These are phyloP conservation scores for Micronycteris hirsuta DNA, from an alignment of 2,113 vertebrate genomes.

Conservation along the genomic window DNA sequence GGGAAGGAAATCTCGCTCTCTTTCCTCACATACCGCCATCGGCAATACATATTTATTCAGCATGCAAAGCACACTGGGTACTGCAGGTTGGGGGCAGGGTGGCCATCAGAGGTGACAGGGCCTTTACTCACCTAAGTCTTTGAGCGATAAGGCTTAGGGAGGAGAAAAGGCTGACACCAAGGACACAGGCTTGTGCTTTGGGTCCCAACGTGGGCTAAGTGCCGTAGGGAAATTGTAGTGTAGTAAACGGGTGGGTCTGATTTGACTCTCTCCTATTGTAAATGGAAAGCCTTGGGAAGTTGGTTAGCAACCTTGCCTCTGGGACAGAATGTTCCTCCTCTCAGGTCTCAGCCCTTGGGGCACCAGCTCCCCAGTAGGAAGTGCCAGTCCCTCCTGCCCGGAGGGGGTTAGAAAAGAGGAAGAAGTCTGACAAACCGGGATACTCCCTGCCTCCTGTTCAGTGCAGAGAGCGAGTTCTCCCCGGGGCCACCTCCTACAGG, in stretches of 20 bases:
- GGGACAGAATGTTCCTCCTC: not conserved
- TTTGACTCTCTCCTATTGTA: not conserved
- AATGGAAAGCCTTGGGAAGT: not conserved
- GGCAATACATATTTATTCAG: slow-evolving; percentile 21
- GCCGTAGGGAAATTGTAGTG: not conserved
- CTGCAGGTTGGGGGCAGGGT: not conserved
- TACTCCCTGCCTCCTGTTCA: not conserved
- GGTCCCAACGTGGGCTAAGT: not conserved
- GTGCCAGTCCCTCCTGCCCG: not conserved
- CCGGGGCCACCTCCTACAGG: not conserved
- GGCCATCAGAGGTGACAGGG: not conserved
- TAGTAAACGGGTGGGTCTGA: not conserved
- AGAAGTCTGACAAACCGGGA: not conserved
- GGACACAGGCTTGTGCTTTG: not conserved
- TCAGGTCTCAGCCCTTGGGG: not conserved
- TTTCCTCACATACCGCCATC: not conserved
- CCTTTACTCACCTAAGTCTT: not conserved
- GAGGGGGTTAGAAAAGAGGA: not conserved
- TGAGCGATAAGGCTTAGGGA: not conserved
- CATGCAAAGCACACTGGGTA: not conserved
- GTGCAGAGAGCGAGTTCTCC: not conserved
- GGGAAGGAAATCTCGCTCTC: not conserved
- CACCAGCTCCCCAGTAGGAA: not conserved
- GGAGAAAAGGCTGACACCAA: not conserved
- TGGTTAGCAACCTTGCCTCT: not conserved